Percentiles rank a stretch among this genome's conserved stretches.
phyloP scores from a whole-genome alignment of 2,113 vertebrate species.

The Embiotoca jacksoni region DNA sequence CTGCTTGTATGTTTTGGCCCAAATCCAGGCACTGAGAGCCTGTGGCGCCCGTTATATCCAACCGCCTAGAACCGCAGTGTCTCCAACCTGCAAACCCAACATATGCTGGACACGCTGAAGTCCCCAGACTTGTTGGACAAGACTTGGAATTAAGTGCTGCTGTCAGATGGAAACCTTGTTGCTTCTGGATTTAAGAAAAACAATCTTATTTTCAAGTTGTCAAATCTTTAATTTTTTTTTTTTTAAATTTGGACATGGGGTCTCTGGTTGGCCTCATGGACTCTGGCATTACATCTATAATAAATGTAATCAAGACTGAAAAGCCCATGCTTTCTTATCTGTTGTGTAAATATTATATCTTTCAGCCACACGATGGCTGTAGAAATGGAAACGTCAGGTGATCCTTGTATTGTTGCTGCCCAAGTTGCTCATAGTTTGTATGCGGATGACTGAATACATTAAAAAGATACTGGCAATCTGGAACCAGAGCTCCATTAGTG shows the following conservation, averaged over 20 bases:
- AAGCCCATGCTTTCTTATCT: not conserved
- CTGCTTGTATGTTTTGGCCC: conserved; percentile 66
- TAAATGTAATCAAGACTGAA: not conserved
- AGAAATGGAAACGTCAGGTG: no score
- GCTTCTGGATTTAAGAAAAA: conserved; percentile 15
- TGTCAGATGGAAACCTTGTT: conserved; percentile 13
- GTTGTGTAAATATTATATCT: no score
- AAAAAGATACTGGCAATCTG: no score
- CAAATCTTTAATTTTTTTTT: not conserved
- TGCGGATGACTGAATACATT: no score
- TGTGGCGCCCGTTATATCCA: conserved; percentile 21
- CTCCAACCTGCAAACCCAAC: conserved; percentile 31
- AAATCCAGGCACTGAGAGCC: conserved; percentile 53
- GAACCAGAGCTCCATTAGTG: no score
- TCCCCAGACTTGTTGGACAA: conserved; percentile 21
- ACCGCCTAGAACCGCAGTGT: conserved; percentile 18
- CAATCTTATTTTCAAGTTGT: conserved; percentile 9
- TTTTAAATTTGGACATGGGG: not conserved
- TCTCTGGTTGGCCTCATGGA: not conserved
- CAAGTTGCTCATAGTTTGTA: no score
- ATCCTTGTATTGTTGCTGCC: no score
- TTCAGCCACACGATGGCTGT: no score
- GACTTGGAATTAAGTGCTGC: conserved; percentile 5
- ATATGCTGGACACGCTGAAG: conserved; percentile 14
- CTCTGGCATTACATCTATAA: not conserved